These are phyloP conservation scores for Leptoclinus maculatus DNA, from an alignment of 2,797 vertebrate genomes.

Conservation along the genomic window DNA sequence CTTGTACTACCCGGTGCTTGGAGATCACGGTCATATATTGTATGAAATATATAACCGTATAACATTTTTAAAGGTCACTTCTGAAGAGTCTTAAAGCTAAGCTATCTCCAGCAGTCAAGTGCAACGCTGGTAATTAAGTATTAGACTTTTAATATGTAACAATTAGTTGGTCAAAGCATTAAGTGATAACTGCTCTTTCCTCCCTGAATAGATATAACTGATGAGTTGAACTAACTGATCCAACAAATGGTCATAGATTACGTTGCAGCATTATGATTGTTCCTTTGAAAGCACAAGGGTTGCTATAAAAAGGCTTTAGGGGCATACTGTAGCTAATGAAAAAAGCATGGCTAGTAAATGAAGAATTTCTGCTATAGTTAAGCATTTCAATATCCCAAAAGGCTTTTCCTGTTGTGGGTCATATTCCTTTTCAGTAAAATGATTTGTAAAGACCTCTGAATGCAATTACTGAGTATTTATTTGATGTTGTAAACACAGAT, in stretches of 20 bases:
- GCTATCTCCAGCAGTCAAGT: background rate
- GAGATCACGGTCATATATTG: background rate
- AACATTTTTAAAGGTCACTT: background rate
- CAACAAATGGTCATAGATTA: slow-evolving; percentile 7
- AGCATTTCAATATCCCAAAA: slow-evolving; percentile 13
- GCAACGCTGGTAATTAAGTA: background rate
- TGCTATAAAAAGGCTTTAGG: slow-evolving; percentile 2
- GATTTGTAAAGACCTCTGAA: slow-evolving; percentile 27
- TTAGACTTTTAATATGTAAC: background rate
- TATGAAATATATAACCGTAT: background rate
- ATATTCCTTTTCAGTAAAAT: slow-evolving; percentile 33
- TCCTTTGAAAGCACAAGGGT: background rate
- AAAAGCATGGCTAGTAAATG: background rate
- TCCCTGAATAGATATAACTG: background rate
- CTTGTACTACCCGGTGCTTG: background rate
- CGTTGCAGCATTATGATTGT: background rate
- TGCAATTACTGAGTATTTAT: slow-evolving; percentile 52
- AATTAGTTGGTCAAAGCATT: background rate
- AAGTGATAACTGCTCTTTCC: background rate
- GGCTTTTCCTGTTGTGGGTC: slow-evolving; percentile 3
- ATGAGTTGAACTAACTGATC: background rate
- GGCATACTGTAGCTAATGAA: background rate
- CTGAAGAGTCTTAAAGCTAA: background rate
- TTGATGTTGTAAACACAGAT: slow-evolving; percentile 46
- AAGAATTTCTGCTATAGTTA: slow-evolving; percentile 10